Conservation (phyloP, 2,113 vertebrate species). For the Tachysurus fulvidraco region DNA sequence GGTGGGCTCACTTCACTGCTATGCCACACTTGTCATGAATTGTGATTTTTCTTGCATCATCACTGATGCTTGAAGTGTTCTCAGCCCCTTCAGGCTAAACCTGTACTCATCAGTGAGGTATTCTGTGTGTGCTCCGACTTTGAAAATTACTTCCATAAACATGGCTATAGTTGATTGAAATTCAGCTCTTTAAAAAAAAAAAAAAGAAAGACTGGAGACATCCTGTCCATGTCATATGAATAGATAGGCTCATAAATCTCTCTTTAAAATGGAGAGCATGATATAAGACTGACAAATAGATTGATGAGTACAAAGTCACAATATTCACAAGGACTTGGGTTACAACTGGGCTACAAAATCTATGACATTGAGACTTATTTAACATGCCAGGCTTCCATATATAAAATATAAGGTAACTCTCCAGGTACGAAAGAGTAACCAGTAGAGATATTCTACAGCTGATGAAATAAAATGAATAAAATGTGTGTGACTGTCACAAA, state of each 20-base stretch:
- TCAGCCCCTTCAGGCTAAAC: neutral
- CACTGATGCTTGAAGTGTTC: neutral
- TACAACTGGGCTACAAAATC: neutral
- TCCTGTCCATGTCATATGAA: slow-evolving; percentile 26
- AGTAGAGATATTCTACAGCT: too few relatives aligned
- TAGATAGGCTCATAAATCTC: slow-evolving; percentile 40
- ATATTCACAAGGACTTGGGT: slow-evolving; percentile 24
- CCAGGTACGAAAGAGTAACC: too few relatives aligned
- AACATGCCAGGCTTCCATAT: neutral
- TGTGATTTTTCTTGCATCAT: slow-evolving; percentile 3
- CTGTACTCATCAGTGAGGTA: neutral
- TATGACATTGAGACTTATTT: neutral
- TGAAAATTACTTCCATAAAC: neutral
- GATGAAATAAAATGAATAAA: too few relatives aligned
- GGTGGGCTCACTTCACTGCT: slow-evolving; percentile 64
- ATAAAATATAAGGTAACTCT: too few relatives aligned
- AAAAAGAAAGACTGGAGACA: slow-evolving; percentile 27
- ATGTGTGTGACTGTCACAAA: too few relatives aligned
- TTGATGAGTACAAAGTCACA: slow-evolving; percentile 44
- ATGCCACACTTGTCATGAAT: neutral
- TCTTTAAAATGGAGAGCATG: slow-evolving; percentile 29
- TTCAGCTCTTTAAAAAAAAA: slow-evolving; percentile 24
- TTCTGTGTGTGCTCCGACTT: slow-evolving; percentile 12
- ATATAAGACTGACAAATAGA: slow-evolving; percentile 43
- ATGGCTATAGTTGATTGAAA: slow-evolving; percentile 26